These are phyloP conservation scores for Eriosoma lanigerum DNA, from an alignment of 1,140 invertebrate genomes.

Conservation along the genomic window DNA sequence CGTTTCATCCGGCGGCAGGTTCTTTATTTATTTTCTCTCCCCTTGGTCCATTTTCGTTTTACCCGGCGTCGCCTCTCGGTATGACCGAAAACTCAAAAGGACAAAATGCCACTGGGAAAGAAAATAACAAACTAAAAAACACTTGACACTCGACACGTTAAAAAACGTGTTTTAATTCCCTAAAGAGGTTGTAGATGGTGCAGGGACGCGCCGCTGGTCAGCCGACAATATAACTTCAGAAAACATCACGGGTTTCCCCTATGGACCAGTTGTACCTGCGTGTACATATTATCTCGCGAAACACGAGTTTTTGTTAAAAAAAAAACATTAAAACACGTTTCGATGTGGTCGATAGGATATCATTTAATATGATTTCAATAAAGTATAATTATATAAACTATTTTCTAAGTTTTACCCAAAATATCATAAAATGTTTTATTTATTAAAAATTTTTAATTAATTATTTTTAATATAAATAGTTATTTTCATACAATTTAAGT, in stretches of 20 bases:
- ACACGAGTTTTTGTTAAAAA: neutral
- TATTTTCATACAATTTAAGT: too few relatives aligned
- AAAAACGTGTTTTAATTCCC: conserved; percentile 23
- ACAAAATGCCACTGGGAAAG: neutral
- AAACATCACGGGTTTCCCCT: conserved; percentile 6
- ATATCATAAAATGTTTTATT: too few relatives aligned
- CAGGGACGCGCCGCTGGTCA: neutral
- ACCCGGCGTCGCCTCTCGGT: too few relatives aligned
- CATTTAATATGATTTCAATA: too few relatives aligned
- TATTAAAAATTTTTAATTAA: too few relatives aligned
- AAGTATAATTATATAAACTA: too few relatives aligned
- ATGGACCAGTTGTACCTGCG: neutral
- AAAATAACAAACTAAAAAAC: neutral
- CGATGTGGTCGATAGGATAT: too few relatives aligned
- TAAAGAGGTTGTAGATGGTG: neutral
- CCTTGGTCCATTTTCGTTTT: neutral
- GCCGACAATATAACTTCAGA: conserved; percentile 28
- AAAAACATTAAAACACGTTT: too few relatives aligned
- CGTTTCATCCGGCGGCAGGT: conserved; percentile 17
- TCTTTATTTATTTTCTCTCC: neutral
- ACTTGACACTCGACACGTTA: neutral
- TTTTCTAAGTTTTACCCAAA: too few relatives aligned
- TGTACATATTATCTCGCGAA: too few relatives aligned
- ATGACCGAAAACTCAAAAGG: neutral
- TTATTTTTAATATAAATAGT: too few relatives aligned